Evolutionary conservation across 2,797 vertebrate species (phyloP).

Genomic region (Gambusia yucatana): DNA sequence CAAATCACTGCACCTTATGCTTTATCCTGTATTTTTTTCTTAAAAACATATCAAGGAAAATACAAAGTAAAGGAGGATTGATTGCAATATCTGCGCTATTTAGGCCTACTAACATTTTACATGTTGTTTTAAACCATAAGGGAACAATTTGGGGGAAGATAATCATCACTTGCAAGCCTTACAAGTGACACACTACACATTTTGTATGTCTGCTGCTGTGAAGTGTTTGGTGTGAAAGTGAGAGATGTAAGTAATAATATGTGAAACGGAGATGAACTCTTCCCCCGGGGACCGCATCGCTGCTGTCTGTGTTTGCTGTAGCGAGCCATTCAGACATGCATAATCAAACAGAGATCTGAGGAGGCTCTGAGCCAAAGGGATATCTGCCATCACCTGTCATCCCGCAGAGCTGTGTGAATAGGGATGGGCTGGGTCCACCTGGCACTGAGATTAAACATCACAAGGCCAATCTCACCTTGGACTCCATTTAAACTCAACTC

Average conservation of each 20-base stretch:
- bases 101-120: background rate
- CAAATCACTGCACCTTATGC: background rate
- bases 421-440: slow-evolving; percentile 19
- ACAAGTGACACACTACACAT: background rate
- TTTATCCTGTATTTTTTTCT: background rate
- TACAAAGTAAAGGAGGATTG: background rate
- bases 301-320: slow-evolving; percentile 19
- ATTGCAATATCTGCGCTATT: background rate
- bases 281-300: slow-evolving; percentile 16
- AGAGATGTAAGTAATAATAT: slow-evolving; percentile 25
- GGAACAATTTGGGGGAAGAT: background rate
- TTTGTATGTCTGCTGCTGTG: background rate
- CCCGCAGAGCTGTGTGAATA: slow-evolving; percentile 31
- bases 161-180: background rate
- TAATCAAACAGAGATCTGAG: slow-evolving; percentile 50
- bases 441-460: slow-evolving; percentile 38
- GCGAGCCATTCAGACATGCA: slow-evolving; percentile 12
- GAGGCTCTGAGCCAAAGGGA: slow-evolving; percentile 48
- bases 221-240: slow-evolving; percentile 9
- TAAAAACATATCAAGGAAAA: background rate
- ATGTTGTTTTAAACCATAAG: background rate
- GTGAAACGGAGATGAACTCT: slow-evolving; percentile 14
- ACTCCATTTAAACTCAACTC: slow-evolving; percentile 19
- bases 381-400: slow-evolving; percentile 47
- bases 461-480: slow-evolving; percentile 38